A percentile compares a stretch with the other conserved stretches of the same genome.
Conservation (phyloP, 2,888 invertebrate genomes). For the Monoplex corrugatus region DNA sequence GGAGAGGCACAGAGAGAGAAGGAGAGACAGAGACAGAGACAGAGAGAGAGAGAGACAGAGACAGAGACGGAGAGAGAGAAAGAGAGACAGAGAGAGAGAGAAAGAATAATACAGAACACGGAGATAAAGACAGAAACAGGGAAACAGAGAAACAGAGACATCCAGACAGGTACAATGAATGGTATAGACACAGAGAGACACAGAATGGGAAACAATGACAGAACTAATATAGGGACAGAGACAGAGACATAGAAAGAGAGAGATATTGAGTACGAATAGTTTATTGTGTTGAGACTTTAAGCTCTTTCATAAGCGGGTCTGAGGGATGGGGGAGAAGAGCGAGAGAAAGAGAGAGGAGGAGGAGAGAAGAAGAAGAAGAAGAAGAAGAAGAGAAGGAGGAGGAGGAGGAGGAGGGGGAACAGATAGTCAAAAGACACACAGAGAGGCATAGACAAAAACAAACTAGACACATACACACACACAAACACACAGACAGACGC, state of each 20-base stretch:
- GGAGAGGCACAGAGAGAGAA: background rate
- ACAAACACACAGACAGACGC: background rate
- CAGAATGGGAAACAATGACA: background rate
- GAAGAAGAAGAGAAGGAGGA: background rate
- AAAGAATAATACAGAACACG: background rate
- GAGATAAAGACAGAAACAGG: background rate
- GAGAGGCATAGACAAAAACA: background rate
- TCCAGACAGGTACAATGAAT: background rate
- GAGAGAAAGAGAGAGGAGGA: background rate
- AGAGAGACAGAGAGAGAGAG: background rate
- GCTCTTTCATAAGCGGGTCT: no score
- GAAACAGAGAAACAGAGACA: background rate
- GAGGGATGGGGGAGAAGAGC: background rate
- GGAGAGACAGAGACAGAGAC: background rate
- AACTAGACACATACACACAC: background rate
- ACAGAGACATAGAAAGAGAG: no score
- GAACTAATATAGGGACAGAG: no score
- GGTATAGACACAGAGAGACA: conserved; percentile 18
- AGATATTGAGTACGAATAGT: no score
- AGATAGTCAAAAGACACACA: no score
- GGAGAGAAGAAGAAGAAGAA: no score
- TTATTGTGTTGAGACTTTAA: no score
- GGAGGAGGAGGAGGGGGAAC: background rate
- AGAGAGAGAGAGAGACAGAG: background rate
- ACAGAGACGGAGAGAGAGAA: background rate